These are phyloP conservation scores for Centrocercus urophasianus DNA, from an alignment of 2,113 vertebrate genomes.

Conservation along the genomic window DNA sequence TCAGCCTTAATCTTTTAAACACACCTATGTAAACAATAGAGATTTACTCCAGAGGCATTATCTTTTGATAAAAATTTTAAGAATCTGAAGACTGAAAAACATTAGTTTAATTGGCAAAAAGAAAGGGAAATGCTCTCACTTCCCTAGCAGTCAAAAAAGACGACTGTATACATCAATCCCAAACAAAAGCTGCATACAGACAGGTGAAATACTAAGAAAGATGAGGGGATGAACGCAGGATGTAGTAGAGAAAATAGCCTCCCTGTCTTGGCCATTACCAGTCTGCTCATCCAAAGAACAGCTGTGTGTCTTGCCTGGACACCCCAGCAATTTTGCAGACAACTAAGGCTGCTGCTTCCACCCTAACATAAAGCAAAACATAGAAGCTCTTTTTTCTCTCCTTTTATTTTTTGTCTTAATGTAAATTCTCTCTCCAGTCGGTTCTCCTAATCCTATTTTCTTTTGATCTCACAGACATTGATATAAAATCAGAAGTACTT, in stretches of 20 bases:
- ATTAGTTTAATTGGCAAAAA: neutral
- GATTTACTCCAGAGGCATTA: neutral
- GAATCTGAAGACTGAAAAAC: neutral
- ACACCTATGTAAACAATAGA: constrained; percentile 37
- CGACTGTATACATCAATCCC: neutral
- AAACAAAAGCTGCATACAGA: neutral
- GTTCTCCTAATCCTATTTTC: neutral
- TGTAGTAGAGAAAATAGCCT: neutral
- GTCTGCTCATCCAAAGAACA: neutral
- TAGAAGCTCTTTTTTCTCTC: neutral
- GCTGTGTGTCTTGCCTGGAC: neutral
- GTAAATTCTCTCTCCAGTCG: neutral
- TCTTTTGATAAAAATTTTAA: neutral
- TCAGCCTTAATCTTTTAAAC: constrained; percentile 59
- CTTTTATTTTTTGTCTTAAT: neutral
- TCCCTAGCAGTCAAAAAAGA: neutral
- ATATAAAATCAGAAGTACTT: neutral
- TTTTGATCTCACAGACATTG: neutral
- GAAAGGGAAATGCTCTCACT: neutral
- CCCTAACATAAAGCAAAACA: neutral
- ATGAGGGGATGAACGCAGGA: neutral
- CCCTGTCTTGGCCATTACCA: neutral
- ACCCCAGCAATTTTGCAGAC: neutral
- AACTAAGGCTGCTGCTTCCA: neutral
- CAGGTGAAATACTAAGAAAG: neutral